Conservation (phyloP, 2,113 vertebrate species). For the Sarotherodon lohbergeri region DNA sequence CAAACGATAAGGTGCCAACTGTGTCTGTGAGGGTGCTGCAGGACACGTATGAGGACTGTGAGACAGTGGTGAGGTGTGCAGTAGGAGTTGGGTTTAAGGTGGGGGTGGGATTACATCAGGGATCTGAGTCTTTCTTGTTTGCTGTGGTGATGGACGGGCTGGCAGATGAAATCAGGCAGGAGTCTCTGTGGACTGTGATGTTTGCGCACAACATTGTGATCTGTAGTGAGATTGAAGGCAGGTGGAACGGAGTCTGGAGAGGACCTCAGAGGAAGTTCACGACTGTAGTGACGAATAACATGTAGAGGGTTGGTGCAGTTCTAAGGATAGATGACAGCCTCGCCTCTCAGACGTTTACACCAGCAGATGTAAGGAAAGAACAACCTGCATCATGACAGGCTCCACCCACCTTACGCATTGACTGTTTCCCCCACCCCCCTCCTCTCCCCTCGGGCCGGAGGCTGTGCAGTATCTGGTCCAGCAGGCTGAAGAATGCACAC, state of each 20-base stretch:
- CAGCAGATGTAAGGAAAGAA: neutral
- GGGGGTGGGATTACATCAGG: neutral
- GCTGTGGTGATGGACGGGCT: neutral
- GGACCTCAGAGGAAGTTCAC: neutral
- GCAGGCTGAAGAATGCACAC: accelerated
- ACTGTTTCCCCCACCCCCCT: neutral
- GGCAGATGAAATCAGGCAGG: neutral
- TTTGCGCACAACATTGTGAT: accelerated
- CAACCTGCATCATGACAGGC: neutral
- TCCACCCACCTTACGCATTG: accelerated
- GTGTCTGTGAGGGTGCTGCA: accelerated
- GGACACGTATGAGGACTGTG: neutral
- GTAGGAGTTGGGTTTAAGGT: neutral
- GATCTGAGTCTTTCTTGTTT: neutral
- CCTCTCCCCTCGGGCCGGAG: neutral
- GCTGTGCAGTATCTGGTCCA: neutral
- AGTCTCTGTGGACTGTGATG: neutral
- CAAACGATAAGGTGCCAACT: accelerated
- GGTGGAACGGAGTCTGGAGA: neutral
- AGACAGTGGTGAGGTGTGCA: neutral
- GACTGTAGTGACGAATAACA: neutral
- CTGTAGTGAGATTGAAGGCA: neutral
- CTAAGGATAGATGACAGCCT: neutral
- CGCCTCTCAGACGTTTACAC: neutral
- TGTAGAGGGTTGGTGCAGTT: neutral